Percentiles rank a stretch among this genome's conserved stretches.
Evolutionary conservation across 2,113 vertebrate genomes (phyloP).

Genomic region (Crocuta crocuta): DNA sequence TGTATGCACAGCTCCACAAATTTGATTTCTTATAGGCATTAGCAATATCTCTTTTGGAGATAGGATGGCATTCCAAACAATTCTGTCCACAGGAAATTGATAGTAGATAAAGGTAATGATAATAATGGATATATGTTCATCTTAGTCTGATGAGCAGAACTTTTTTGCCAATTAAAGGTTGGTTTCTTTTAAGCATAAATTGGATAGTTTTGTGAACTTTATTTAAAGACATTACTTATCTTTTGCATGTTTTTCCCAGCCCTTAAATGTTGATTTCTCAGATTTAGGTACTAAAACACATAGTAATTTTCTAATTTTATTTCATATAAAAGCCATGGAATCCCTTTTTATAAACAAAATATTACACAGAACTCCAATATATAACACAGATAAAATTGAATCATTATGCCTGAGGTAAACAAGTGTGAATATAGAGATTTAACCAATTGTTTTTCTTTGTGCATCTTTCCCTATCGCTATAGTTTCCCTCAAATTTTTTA

Average conservation of each 20-base stretch:
- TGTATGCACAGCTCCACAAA: background rate
- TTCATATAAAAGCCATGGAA: background rate
- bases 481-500: background rate
- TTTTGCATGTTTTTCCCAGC: background rate
- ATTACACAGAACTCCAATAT: background rate
- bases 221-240: background rate
- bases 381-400: background rate
- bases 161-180: background rate
- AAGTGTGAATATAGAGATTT: background rate
- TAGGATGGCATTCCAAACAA: background rate
- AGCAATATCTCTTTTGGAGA: background rate
- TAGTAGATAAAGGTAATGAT: background rate
- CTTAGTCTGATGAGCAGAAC: background rate
- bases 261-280: conserved; percentile 18
- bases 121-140: background rate
- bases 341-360: background rate
- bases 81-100: background rate
- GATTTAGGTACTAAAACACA: background rate
- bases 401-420: background rate
- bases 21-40: background rate
- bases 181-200: background rate
- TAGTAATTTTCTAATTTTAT: background rate
- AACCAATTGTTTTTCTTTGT: background rate
- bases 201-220: background rate
- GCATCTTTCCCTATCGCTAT: background rate